Percentiles rank a stretch among this genome's conserved stretches.
phyloP scores from a whole-genome alignment of 2,113 vertebrate genomes.

The Crotalus tigris region DNA sequence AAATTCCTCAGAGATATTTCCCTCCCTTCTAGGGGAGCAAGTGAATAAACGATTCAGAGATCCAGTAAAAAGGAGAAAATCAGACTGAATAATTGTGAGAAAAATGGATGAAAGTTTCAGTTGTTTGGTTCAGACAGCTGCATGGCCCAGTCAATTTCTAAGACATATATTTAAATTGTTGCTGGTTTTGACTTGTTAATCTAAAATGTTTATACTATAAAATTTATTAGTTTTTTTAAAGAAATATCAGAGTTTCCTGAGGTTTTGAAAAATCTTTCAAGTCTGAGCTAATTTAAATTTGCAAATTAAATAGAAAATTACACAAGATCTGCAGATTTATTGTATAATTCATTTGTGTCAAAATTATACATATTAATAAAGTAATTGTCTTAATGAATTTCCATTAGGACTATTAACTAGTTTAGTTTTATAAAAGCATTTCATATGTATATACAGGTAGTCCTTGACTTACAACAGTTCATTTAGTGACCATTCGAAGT shows the following conservation, averaged over 20 bases:
- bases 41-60: not conserved
- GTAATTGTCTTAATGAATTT: not conserved
- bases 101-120: not conserved
- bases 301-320: not conserved
- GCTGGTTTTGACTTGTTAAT: not conserved
- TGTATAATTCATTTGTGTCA: not conserved
- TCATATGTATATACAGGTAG: not conserved
- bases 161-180: not conserved
- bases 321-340: not conserved
- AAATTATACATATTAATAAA: not conserved
- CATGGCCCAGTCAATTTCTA: not conserved
- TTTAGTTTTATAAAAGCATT: conserved; percentile 1
- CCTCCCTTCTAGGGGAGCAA: not conserved
- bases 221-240: not conserved
- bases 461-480: not conserved
- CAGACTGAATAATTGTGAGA: not conserved
- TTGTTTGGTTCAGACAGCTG: not conserved
- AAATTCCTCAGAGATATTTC: not conserved
- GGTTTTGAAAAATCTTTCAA: not conserved
- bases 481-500: not conserved
- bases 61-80: not conserved
- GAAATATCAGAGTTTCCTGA: not conserved
- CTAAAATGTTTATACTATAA: not conserved
- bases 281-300: not conserved
- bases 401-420: too few species aligned